Evolutionary conservation across 2,888 invertebrate species (phyloP).

Genomic region (Tetranychus truncatus): DNA sequence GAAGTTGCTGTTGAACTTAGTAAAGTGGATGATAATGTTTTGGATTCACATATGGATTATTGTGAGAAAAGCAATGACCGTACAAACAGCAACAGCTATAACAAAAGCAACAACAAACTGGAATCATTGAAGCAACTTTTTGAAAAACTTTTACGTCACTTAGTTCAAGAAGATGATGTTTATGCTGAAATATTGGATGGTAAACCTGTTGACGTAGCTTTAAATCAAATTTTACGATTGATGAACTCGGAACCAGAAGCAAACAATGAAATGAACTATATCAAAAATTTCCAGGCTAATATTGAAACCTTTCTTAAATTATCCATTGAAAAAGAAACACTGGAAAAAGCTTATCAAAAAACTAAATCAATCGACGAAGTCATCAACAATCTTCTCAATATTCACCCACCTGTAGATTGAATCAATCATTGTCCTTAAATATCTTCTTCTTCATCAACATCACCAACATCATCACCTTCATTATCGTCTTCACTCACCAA

Average conservation of each 20-base stretch:
- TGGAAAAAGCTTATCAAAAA: slow-evolving; percentile 14
- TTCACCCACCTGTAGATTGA: slow-evolving; percentile 6
- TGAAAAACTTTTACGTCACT: slow-evolving; percentile 7
- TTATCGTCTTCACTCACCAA: background rate
- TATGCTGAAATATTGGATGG: background rate
- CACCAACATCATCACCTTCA: background rate
- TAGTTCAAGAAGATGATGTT: slow-evolving; percentile 13
- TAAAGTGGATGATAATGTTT: background rate
- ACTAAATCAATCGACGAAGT: slow-evolving; percentile 16
- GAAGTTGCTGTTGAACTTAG: background rate
- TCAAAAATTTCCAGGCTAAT: slow-evolving; percentile 12
- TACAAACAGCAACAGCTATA: background rate
- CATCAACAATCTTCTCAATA: slow-evolving; percentile 13
- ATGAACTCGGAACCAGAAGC: background rate
- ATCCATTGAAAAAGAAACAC: slow-evolving; percentile 16
- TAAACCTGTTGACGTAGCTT: slow-evolving; percentile 11
- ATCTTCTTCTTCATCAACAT: background rate
- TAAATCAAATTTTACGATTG: slow-evolving; percentile 12
- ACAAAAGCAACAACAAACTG: slow-evolving; percentile 8
- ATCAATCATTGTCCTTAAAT: slow-evolving; percentile 3
- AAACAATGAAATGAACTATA: background rate
- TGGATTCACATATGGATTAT: background rate
- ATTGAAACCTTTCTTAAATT: slow-evolving; percentile 16
- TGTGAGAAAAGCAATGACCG: background rate
- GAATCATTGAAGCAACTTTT: slow-evolving; percentile 14